phyloP scores from a whole-genome alignment of 2,113 vertebrate genomes.

The Silurus asotus region DNA sequence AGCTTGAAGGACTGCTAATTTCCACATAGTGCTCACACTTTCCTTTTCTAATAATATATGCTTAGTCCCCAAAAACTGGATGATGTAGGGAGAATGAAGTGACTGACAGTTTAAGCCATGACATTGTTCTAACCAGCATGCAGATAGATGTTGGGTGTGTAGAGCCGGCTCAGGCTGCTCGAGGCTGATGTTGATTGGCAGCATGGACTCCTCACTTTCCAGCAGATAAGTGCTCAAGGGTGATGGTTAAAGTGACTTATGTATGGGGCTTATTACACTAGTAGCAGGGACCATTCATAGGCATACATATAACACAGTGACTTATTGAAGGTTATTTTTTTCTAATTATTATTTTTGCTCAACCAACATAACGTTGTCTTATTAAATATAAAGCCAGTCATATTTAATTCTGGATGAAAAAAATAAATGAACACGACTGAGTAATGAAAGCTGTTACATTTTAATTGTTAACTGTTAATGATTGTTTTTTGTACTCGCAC shows the following conservation, averaged over 20 bases:
- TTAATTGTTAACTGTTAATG: background rate
- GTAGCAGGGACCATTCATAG: background rate
- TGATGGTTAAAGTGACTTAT: background rate
- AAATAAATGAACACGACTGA: no score
- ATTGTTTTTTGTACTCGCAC: background rate
- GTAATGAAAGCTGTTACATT: background rate
- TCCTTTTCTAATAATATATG: no score
- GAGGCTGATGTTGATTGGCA: background rate
- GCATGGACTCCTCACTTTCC: background rate
- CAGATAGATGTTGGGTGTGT: background rate
- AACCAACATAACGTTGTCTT: background rate
- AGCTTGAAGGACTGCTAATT: background rate
- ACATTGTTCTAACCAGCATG: background rate
- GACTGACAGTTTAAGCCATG: background rate
- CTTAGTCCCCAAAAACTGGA: no score
- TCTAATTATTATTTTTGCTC: background rate
- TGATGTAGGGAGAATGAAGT: no score
- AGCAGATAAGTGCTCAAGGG: background rate
- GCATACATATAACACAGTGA: background rate
- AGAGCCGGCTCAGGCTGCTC: background rate
- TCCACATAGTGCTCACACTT: background rate
- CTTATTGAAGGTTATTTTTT: no score
- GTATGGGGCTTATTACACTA: background rate
- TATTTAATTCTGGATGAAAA: background rate
- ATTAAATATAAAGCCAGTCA: background rate